Base-by-base conservation (phyloP, 2,113 vertebrate genomes). In the Gnathonemus longibarbis region DNA sequence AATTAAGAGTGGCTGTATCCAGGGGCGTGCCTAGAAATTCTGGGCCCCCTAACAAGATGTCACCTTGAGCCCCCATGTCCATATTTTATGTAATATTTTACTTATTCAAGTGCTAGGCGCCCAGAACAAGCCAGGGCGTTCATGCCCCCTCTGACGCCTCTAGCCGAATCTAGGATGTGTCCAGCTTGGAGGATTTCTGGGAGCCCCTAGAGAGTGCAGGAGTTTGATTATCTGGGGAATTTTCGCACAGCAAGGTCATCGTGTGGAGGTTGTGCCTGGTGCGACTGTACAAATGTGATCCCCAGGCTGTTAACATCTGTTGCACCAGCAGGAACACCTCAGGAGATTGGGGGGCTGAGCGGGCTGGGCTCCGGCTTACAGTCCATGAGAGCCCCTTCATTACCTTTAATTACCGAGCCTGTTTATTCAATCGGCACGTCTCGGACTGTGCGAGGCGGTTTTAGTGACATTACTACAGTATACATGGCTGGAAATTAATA, bases 381-480 rank as follows among this genome's bases (percentile, higher is more conserved):
- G 85, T 87, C 48, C 49, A 53, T 39, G 48, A 87, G 48, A 35
- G 85, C n/a, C 49, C 49, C 85, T 87, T 52, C 48, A 87, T 87
- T 87, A 87, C 49, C 85, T 35, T 87, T 52, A 53, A 35, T 87
- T 52, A 52, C 48, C 6, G n/a, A 24, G 85, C 48, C 85, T 87
- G n/a, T 87, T 50, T 53, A 53, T 27, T 87, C 48, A 53, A 87
- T 53, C 5, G 21, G 48, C 84, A 87, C 2, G 8, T 52, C 48
- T 87, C 85, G 35, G n/a, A 52, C 46, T 52, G 48, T 50, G 84
- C 11, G 9, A 19, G 50, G 85, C 15, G 27, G 48, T 53, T 13
- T n/a, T 49, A 52, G 31, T 53, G 85, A 52, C 85, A 31, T 87
- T 56, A 87, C 45, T 52, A 66, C 62, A 66, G n/a, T 27, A 21